Percentiles rank a stretch among this genome's conserved stretches.
phyloP scores from a whole-genome alignment of 1,140 invertebrate genomes.

The Euwallacea fornicatus region DNA sequence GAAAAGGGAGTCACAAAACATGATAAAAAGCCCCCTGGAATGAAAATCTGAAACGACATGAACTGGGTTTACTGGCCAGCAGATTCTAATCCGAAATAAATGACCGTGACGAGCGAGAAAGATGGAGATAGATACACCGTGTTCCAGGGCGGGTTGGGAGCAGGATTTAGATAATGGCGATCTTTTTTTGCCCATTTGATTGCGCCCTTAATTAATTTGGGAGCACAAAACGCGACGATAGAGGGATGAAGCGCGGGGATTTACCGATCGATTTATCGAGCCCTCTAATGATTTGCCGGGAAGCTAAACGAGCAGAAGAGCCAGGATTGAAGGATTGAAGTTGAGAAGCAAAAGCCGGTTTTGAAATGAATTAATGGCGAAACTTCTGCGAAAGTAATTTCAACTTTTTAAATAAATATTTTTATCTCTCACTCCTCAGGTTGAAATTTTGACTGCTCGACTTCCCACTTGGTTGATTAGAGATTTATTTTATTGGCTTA shows the following conservation, averaged over 20 bases:
- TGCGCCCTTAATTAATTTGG: slow-evolving; percentile 2
- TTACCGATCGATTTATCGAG: no score
- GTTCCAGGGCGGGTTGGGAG: slow-evolving; percentile 2
- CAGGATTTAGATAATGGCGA: slow-evolving; percentile 2
- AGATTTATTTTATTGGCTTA: neutral
- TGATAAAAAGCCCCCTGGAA: neutral
- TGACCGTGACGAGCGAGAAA: slow-evolving; percentile 13
- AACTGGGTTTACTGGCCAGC: slow-evolving; percentile 7
- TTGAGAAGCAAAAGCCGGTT: neutral
- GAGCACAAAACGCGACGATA: slow-evolving; percentile 1
- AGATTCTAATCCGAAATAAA: slow-evolving; percentile 19
- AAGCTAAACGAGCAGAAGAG: neutral
- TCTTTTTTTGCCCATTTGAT: slow-evolving; percentile 3
- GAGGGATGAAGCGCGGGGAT: neutral
- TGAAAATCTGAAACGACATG: slow-evolving; percentile 7
- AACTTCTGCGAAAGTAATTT: slow-evolving; percentile 8
- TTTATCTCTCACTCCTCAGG: slow-evolving; percentile 9
- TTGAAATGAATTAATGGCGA: slow-evolving; percentile 15
- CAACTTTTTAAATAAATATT: slow-evolving; percentile 18
- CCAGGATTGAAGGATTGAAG: no score
- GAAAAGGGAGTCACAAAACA: neutral
- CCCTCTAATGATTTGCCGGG: no score
- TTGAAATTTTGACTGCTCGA: neutral
- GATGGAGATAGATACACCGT: slow-evolving; percentile 6
- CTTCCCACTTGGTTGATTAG: neutral